Evolutionary conservation across 2,888 invertebrate species (phyloP).

Genomic region (Eupithecia insigniata): DNA sequence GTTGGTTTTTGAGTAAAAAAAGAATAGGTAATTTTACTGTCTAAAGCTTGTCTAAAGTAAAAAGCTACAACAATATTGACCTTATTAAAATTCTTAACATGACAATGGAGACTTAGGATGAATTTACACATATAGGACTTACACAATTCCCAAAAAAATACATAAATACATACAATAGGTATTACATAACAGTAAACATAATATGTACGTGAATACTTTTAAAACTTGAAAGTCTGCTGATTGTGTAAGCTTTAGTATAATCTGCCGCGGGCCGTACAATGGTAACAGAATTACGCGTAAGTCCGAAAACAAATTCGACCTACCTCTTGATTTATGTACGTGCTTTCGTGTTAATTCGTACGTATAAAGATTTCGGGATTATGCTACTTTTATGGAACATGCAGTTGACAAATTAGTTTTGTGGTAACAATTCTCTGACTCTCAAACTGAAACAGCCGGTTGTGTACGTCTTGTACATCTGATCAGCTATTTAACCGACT

Average conservation of each 20-base stretch:
- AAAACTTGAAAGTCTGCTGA: background rate
- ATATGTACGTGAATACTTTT: too few species aligned
- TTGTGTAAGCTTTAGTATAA: background rate
- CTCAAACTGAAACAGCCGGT: background rate
- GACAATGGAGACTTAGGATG: too few species aligned
- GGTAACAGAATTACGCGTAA: conserved; percentile 28
- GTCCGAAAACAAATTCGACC: conserved; percentile 32
- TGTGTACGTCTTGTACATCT: background rate
- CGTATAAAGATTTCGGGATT: background rate
- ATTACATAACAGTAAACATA: too few species aligned
- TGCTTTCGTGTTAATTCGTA: conserved; percentile 28
- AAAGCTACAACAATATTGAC: too few species aligned
- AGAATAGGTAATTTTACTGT: too few species aligned
- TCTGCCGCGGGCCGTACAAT: conserved; percentile 3
- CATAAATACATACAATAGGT: too few species aligned
- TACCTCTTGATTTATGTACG: conserved; percentile 27
- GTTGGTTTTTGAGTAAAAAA: background rate
- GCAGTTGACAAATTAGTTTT: background rate
- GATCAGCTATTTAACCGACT: background rate
- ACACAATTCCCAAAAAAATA: background rate
- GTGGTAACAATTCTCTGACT: background rate
- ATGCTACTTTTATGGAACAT: background rate
- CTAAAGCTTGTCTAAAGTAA: too few species aligned
- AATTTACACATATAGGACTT: background rate
- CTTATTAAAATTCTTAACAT: too few species aligned